phyloP scores from a whole-genome alignment of 2,888 invertebrate species.

The Cistogaster globosa region DNA sequence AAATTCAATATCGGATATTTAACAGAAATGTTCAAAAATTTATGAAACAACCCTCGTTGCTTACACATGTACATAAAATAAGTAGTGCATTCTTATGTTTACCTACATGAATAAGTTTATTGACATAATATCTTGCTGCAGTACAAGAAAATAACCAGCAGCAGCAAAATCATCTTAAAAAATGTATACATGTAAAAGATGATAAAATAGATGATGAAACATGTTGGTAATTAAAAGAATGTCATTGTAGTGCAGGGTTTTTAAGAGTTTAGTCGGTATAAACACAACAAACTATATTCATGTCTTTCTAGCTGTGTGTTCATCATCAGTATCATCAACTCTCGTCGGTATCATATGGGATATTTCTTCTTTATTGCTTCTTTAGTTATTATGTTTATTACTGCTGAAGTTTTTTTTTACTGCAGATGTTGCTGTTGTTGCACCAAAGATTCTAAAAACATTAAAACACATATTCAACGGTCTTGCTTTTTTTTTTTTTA shows the following conservation, averaged over 20 bases:
- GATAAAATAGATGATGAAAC: conserved; percentile 54
- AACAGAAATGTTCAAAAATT: neutral
- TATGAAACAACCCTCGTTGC: conserved; percentile 25
- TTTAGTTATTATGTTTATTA: conserved; percentile 51
- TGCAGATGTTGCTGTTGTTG: conserved; percentile 47
- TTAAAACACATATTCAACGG: conserved; percentile 30
- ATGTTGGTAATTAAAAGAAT: conserved; percentile 69
- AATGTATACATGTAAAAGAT: conserved; percentile 31
- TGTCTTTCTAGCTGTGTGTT: conserved; percentile 12
- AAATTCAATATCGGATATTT: too few species aligned
- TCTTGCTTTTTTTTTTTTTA: neutral
- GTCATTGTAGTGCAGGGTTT: conserved; percentile 61
- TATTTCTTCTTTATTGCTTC: conserved; percentile 19
- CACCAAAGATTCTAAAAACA: conserved; percentile 34
- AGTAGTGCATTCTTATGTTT: conserved; percentile 31
- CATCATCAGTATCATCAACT: conserved; percentile 31
- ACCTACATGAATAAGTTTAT: conserved; percentile 56
- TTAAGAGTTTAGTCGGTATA: conserved; percentile 45
- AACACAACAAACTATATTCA: conserved; percentile 5
- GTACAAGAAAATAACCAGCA: conserved; percentile 39
- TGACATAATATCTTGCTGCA: conserved; percentile 63
- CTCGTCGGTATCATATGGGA: conserved; percentile 47
- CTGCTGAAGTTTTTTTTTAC: neutral
- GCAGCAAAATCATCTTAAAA: neutral
- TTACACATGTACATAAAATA: conserved; percentile 1